Base-by-base conservation (phyloP, 30 jellyfish, hydroid and myxozoan genomes). In the Aurelia coerulea region DNA sequence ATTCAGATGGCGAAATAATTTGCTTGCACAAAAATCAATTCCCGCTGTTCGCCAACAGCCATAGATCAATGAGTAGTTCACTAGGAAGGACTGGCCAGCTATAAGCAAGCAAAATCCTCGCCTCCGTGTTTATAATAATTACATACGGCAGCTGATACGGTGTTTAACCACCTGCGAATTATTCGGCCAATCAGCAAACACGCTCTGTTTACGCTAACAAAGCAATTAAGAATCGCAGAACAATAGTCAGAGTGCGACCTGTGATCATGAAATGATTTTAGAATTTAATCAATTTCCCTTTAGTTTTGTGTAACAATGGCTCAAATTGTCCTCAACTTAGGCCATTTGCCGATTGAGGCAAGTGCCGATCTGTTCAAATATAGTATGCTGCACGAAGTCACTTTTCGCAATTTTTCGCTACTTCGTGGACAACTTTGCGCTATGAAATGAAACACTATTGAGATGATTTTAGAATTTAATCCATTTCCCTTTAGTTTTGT, bases 131-230 rank as follows among this genome's bases (percentile, higher is more conserved):
- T 90, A 90, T 90, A 65, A 82, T 90, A 90, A 90, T 90, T 81
- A 76, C 90, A 68, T 39, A 82, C 89, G 90, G 94, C 97, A 90
- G 97, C 97, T 90, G 97, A 90, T 66, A 71, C 62, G 79, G 81
- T 90, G 97, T 90, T 90, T 90, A 90, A 90, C 94, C 97, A 90
- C 97, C 97, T 90, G 97, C 97, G 91, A 64, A 5, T 54, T 12
- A 81, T 51, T 83, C 89, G 90, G 83, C 97, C 97, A 90, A 90
- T 90, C 92, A 82, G 88, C 83, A 69, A 73, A 50, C 87, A 71
- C 78, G 80, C 81, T 79, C 90, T 90, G 97, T 90, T 90, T 90
- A 88, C 92, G 93, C 90, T 90, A 90, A 90, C 97, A 90, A 90
- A 90, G 97, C 97, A 90, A 90, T 90, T 90, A 90, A 68, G 94